Conservation (phyloP, 2,888 invertebrate species). For the Ormyrus thymus region DNA sequence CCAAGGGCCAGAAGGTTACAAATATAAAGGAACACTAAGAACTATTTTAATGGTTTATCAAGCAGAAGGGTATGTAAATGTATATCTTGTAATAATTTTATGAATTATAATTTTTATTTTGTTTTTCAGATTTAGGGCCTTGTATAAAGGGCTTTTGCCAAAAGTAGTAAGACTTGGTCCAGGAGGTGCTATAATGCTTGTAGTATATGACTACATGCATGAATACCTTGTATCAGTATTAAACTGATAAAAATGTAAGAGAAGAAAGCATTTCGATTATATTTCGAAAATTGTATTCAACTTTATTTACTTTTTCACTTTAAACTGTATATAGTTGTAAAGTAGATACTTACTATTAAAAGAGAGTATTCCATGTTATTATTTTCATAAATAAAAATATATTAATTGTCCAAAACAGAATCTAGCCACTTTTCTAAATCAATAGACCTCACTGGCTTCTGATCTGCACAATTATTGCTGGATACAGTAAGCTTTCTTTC, state of each 20-base stretch:
- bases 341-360: conserved; percentile 43
- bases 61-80: conserved; percentile 86
- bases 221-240: conserved; percentile 78
- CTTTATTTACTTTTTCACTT: conserved; percentile 27
- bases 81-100: background rate
- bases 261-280: background rate
- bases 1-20: conserved; percentile 90
- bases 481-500: conserved; percentile 33
- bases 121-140: conserved; percentile 83
- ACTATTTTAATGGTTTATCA: conserved; percentile 85
- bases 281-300: conserved; percentile 7
- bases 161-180: conserved; percentile 94
- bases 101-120: background rate
- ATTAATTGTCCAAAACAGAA: conserved; percentile 67
- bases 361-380: conserved; percentile 40
- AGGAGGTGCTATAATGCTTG: conserved; percentile 95
- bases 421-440: conserved; percentile 72
- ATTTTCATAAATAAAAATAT: background rate
- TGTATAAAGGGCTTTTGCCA: conserved; percentile 94
- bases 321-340: conserved; percentile 34
- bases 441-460: conserved; percentile 62
- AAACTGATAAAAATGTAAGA: conserved; percentile 29
- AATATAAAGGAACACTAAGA: conserved; percentile 86
- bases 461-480: background rate
- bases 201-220: conserved; percentile 93